phyloP scores from a whole-genome alignment of 2,113 vertebrate genomes.

The Antidorcas marsupialis region DNA sequence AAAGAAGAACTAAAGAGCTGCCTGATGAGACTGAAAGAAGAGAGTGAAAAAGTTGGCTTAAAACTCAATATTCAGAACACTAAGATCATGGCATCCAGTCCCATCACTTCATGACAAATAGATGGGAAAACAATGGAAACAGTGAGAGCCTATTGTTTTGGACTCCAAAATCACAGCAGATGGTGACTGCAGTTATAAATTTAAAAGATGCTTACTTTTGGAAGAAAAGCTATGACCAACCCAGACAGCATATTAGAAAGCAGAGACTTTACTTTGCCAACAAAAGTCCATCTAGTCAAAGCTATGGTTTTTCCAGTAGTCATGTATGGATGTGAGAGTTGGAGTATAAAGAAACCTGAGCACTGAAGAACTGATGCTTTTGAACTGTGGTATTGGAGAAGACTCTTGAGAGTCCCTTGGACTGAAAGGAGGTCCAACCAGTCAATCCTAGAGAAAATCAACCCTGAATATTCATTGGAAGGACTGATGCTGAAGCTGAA shows the following conservation, averaged over 20 bases:
- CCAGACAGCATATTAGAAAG: not conserved
- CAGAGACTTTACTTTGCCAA: not conserved
- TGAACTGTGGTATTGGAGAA: not conserved
- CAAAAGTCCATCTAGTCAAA: not conserved
- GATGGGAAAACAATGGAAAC: not conserved
- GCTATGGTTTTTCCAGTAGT: not conserved
- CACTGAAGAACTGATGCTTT: not conserved
- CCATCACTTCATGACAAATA: not conserved
- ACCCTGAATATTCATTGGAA: not conserved
- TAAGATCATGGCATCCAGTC: not conserved
- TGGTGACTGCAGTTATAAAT: not conserved
- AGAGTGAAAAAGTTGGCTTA: not conserved
- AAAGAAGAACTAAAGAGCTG: not conserved
- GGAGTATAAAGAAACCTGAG: not conserved
- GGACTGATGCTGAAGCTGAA: not conserved
- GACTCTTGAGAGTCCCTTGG: not conserved
- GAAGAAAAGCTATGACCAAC: not conserved
- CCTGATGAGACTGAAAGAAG: not conserved
- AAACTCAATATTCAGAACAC: not conserved
- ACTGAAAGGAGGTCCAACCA: not conserved
- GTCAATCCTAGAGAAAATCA: not conserved
- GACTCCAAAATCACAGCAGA: not conserved
- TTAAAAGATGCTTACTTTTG: not conserved
- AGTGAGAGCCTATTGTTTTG: not conserved
- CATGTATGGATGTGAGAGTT: not conserved